Percentiles rank a stretch among this genome's conserved stretches.
These are phyloP conservation scores for Myzus persicae DNA, from an alignment of 1,140 invertebrate genomes.

Conservation along the genomic window DNA sequence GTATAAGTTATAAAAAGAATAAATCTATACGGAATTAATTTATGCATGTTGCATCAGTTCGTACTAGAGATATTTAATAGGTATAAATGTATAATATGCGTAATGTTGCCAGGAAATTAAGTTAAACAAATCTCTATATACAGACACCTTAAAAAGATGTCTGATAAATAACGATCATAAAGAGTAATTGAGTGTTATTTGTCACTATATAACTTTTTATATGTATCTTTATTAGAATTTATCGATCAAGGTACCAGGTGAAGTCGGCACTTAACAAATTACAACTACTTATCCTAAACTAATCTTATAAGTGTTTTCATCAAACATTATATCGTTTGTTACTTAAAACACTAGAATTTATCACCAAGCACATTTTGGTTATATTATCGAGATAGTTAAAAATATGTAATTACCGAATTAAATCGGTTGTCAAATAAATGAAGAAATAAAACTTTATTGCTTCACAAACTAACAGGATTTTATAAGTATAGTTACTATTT, in stretches of 20 bases:
- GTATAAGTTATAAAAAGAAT: not conserved
- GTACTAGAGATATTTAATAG: not conserved
- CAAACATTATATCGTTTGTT: not conserved
- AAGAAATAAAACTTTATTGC: not conserved
- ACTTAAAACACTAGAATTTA: constrained; percentile 27
- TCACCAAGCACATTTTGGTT: not conserved
- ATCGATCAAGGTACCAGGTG: constrained; percentile 52
- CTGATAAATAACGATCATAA: constrained; percentile 44
- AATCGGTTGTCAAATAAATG: not conserved
- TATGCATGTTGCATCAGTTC: not conserved
- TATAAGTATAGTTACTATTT: not conserved
- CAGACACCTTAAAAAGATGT: not conserved
- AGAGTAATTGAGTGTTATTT: constrained; percentile 43
- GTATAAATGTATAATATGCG: not conserved
- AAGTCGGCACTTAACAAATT: constrained; percentile 53
- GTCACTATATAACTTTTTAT: constrained; percentile 29
- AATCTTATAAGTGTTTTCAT: constrained; percentile 56
- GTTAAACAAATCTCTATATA: not conserved
- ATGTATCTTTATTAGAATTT: constrained; percentile 8
- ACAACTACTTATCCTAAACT: constrained; percentile 43
- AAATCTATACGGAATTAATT: not conserved
- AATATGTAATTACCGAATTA: not conserved
- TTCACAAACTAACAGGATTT: no score
- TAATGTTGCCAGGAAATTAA: not conserved
- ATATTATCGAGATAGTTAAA: not conserved